Evolutionary conservation across 2,888 invertebrate species (phyloP).

Genomic region (Cactoblastis cactorum): DNA sequence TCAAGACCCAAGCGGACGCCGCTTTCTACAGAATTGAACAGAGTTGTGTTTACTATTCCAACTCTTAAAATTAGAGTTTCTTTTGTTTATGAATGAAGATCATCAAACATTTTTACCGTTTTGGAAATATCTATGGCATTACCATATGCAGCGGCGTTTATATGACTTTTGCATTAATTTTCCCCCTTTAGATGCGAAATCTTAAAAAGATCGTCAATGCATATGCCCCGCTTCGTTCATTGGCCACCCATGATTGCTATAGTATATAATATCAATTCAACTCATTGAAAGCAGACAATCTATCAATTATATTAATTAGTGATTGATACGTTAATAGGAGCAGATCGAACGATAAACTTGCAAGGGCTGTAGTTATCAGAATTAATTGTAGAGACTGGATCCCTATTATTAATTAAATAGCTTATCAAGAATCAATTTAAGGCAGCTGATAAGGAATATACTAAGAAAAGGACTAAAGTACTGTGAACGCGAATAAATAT

Average conservation of each 20-base stretch:
- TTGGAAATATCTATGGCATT: too few relatives aligned
- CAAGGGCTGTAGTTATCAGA: not conserved
- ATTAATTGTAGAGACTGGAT: not conserved
- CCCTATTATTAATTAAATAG: slow-evolving; percentile 6
- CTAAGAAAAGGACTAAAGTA: not conserved
- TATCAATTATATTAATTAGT: slow-evolving; percentile 9
- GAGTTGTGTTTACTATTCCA: not conserved
- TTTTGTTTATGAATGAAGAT: too few relatives aligned
- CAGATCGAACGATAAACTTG: not conserved
- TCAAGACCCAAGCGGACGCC: too few relatives aligned
- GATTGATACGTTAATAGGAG: slow-evolving; percentile 5
- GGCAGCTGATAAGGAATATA: not conserved
- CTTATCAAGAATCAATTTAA: slow-evolving; percentile 2
- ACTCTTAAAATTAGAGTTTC: too few relatives aligned
- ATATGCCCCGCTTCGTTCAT: too few relatives aligned
- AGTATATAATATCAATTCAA: not conserved
- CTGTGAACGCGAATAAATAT: not conserved
- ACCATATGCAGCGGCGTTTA: too few relatives aligned
- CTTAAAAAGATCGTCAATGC: too few relatives aligned
- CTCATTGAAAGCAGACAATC: not conserved
- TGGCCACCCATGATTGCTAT: too few relatives aligned
- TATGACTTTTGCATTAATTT: too few relatives aligned
- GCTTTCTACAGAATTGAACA: not conserved
- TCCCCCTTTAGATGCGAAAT: too few relatives aligned
- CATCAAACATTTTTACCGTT: too few relatives aligned